Conservation (phyloP, 2,113 vertebrate genomes). For the Microtus pennsylvanicus region DNA sequence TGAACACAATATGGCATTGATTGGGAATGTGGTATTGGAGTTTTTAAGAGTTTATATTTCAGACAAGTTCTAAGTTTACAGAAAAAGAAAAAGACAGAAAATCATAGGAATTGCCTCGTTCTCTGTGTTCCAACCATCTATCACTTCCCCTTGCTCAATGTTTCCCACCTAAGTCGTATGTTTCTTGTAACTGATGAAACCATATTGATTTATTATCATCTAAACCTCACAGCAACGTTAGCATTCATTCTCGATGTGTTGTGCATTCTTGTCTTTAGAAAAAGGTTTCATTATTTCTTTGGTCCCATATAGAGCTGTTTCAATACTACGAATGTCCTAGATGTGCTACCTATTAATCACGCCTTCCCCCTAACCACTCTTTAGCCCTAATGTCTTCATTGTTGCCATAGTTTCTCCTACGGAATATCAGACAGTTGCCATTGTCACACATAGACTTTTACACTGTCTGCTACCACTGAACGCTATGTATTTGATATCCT, state of each 20-base stretch:
- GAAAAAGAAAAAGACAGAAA: background rate
- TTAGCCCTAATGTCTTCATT: too few relatives aligned
- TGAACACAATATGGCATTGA: background rate
- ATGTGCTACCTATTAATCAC: too few relatives aligned
- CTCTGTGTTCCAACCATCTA: accelerated
- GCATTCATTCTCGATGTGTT: background rate
- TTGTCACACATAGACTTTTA: background rate
- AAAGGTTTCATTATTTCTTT: too few relatives aligned
- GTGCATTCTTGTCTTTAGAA: background rate
- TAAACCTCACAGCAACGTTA: background rate
- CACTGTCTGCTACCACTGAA: background rate
- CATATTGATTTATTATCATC: background rate
- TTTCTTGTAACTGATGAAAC: background rate
- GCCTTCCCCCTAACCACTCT: background rate
- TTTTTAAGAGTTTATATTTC: background rate
- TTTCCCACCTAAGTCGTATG: background rate
- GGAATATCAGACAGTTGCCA: background rate
- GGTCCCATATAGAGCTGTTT: background rate
- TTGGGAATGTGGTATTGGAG: background rate
- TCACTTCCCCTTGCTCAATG: background rate
- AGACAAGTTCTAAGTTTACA: background rate
- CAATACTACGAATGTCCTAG: too few relatives aligned
- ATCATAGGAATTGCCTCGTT: background rate
- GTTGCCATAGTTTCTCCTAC: background rate
- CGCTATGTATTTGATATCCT: background rate